Conservation (phyloP, 1,140 invertebrate species). For the Physella acuta region DNA sequence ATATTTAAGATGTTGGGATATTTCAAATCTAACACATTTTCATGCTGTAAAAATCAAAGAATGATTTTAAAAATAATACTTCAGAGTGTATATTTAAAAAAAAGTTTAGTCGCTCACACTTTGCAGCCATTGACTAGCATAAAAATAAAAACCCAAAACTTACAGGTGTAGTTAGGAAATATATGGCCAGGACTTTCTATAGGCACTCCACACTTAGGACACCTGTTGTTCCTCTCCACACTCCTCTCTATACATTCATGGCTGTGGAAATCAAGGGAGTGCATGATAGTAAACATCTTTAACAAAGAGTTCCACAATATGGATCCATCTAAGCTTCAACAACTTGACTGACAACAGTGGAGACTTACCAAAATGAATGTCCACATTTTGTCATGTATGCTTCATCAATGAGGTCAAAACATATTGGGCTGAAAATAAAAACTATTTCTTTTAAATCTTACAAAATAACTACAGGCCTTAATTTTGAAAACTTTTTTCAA, state of each 20-base stretch:
- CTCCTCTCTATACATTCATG: slow-evolving; percentile 75
- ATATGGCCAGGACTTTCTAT: slow-evolving; percentile 75
- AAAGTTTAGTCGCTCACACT: background rate
- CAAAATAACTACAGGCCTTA: no score
- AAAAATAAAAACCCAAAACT: slow-evolving; percentile 30
- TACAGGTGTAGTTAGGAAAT: slow-evolving; percentile 80
- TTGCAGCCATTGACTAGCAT: background rate
- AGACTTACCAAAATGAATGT: slow-evolving; percentile 84
- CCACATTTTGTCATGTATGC: slow-evolving; percentile 91
- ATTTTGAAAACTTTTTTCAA: no score
- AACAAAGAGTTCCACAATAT: no score
- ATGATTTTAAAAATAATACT: background rate
- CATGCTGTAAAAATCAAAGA: no score
- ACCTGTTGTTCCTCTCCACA: slow-evolving; percentile 76
- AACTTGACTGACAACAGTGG: no score
- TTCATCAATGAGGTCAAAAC: slow-evolving; percentile 87
- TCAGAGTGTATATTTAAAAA: background rate
- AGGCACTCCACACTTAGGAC: slow-evolving; percentile 82
- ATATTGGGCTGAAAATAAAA: slow-evolving; percentile 74
- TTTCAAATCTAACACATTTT: no score
- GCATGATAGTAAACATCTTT: no score
- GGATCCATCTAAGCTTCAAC: background rate
- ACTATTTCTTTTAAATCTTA: no score
- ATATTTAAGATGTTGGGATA: no score
- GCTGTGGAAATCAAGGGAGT: no score